phyloP scores from a whole-genome alignment of 2,888 invertebrate species.

The Chloroclystis v-ata region DNA sequence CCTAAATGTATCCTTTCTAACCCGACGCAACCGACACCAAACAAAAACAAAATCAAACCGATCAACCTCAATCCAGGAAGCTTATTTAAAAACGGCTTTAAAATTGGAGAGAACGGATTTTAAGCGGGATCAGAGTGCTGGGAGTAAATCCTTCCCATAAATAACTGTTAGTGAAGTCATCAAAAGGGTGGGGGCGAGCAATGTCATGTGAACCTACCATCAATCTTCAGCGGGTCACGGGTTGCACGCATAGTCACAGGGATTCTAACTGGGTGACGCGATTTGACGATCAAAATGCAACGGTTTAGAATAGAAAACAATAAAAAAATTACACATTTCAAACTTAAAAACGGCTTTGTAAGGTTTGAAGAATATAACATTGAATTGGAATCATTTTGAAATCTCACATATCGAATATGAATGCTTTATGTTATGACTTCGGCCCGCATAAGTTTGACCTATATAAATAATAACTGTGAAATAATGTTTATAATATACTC shows the following conservation, averaged over 20 bases:
- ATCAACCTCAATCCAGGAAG: constrained; percentile 33
- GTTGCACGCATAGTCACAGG: constrained; percentile 50
- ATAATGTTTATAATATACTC: too few relatives aligned
- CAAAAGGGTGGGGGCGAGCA: constrained; percentile 70
- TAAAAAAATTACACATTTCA: too few relatives aligned
- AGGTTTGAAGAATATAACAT: too few relatives aligned
- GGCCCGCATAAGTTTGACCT: too few relatives aligned
- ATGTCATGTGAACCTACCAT: constrained; percentile 74
- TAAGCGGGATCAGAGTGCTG: constrained; percentile 43
- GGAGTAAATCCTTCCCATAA: constrained; percentile 64
- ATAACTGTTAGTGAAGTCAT: constrained; percentile 76
- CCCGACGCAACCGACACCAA: too few relatives aligned
- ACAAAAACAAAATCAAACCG: constrained; percentile 22
- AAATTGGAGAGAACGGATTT: constrained; percentile 52
- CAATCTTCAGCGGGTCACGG: constrained; percentile 62
- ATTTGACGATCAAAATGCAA: too few relatives aligned
- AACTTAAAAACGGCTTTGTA: too few relatives aligned
- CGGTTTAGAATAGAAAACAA: neutral
- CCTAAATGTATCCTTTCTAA: too few relatives aligned
- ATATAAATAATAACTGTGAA: too few relatives aligned
- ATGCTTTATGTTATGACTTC: too few relatives aligned
- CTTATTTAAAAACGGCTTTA: constrained; percentile 52
- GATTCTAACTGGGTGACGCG: neutral
- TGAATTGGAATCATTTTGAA: too few relatives aligned
- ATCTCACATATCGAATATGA: too few relatives aligned